Percentiles rank a stretch among this genome's conserved stretches.
These are phyloP conservation scores for Nudaria mundana DNA, from an alignment of 2,888 invertebrate species.

Conservation along the genomic window DNA sequence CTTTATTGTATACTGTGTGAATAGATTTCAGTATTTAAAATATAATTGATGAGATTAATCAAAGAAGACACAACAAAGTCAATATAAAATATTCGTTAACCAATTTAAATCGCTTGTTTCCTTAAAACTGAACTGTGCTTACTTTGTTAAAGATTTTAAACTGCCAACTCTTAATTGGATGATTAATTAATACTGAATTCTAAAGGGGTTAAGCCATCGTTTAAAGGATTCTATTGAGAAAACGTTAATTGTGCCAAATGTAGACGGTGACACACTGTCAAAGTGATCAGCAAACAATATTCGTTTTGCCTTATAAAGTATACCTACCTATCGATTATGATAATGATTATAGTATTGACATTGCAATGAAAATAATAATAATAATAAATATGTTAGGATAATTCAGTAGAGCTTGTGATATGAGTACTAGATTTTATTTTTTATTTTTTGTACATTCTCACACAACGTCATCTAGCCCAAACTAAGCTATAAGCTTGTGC, in stretches of 20 bases:
- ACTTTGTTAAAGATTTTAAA: constrained; percentile 35
- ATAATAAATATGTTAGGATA: no score
- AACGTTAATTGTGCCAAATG: constrained; percentile 16
- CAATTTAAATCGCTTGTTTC: constrained; percentile 20
- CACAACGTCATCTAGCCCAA: no score
- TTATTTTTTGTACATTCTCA: no score
- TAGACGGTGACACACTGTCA: constrained; percentile 7
- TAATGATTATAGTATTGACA: no score
- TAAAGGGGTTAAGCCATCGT: constrained; percentile 27
- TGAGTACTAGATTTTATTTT: no score
- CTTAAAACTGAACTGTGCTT: constrained; percentile 18
- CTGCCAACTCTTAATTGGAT: constrained; percentile 42
- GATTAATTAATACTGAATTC: constrained; percentile 44
- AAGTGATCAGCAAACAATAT: neutral
- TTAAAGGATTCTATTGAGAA: constrained; percentile 28
- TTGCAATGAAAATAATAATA: no score
- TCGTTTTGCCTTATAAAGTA: neutral
- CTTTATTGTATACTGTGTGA: no score
- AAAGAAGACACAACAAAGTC: neutral
- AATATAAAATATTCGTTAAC: constrained; percentile 3
- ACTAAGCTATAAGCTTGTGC: no score
- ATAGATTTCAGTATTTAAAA: neutral
- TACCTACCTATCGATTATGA: neutral
- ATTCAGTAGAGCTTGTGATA: no score
- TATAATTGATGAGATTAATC: neutral